Base-by-base conservation (phyloP, 1,140 invertebrate species). In the Helicoverpa armigera region DNA sequence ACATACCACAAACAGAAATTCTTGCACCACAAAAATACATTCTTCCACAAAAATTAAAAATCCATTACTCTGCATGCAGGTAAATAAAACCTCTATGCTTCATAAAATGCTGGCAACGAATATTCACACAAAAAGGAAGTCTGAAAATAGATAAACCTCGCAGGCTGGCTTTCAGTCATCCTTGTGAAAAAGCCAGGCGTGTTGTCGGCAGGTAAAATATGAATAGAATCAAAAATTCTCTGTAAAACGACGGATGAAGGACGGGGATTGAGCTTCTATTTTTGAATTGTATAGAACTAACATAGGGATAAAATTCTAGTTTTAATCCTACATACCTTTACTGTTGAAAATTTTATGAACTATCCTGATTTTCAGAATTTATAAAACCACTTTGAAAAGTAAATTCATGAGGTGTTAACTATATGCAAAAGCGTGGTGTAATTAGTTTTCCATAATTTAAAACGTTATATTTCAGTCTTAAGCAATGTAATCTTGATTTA, bases 41-140 rank as follows among this genome's bases (percentile, higher is more conserved):
- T 50, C 18, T 16, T n/a, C 10, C 18, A 11, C 43, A 18, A 14
- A 48, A 16, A n/a, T 67, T 4, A 3, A 67, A 50, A 67, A 18
- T 35, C 35, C 35, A 35, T 35, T 35, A 35, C 35, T 2, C 35
- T 35, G 3, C 35, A 35, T 35, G 35, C 35, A 35, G 35, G 43
- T 69, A 50, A 69, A 69, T 69, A 69, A 50, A 69, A 69, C 65
- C 65, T 50, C 65, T 69, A 50, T 69, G 65, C 65, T 50, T 11
- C 65, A 50, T 69, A 50, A 69, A 69, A 69, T 23, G 50, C 65
- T 69, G 65, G 43, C 65, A 50, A 69, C 65, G 18, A 69, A 69
- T 69, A 50, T 51, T 69, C 43, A 43, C 18, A 16, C 65, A 23
- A 69, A 16, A 43, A 7, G 65, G 43, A 50, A 16, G 7, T 67